Evolutionary conservation across 2,888 invertebrate genomes (phyloP).

Genomic region (Scaptomyza flava): DNA sequence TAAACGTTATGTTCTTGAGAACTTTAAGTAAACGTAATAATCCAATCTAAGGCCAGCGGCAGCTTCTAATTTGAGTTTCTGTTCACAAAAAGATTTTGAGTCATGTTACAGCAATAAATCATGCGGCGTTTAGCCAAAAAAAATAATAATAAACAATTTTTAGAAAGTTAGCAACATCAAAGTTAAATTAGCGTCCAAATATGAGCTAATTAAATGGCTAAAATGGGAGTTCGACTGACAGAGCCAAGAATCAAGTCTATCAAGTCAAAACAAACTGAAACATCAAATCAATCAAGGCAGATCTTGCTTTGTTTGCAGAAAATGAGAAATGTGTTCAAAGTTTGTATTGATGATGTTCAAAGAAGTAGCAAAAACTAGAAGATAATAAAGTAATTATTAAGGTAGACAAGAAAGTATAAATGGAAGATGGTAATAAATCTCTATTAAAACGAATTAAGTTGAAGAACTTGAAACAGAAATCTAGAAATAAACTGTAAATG

Average conservation of each 20-base stretch:
- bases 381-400: too few relatives aligned
- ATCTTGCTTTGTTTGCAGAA: background rate
- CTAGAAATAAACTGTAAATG: background rate
- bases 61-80: slow-evolving; percentile 41
- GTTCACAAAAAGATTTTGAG: slow-evolving; percentile 4
- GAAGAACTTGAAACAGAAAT: too few relatives aligned
- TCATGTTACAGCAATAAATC: slow-evolving; percentile 50
- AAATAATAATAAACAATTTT: slow-evolving; percentile 43
- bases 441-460: background rate
- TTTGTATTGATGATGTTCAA: background rate
- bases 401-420: too few relatives aligned
- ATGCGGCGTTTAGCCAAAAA: slow-evolving; percentile 40
- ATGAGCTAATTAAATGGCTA: slow-evolving; percentile 49
- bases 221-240: slow-evolving; percentile 31
- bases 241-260: slow-evolving; percentile 34
- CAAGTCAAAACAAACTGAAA: background rate
- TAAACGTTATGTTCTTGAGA: slow-evolving; percentile 26
- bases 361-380: background rate
- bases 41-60: slow-evolving; percentile 19
- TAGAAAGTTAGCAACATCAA: slow-evolving; percentile 63
- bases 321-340: background rate
- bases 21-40: slow-evolving; percentile 25
- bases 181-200: slow-evolving; percentile 24
- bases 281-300: background rate
- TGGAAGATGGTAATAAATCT: too few relatives aligned